These are phyloP conservation scores for Drosophila affinis DNA, from an alignment of 2,888 invertebrate species.

Conservation along the genomic window DNA sequence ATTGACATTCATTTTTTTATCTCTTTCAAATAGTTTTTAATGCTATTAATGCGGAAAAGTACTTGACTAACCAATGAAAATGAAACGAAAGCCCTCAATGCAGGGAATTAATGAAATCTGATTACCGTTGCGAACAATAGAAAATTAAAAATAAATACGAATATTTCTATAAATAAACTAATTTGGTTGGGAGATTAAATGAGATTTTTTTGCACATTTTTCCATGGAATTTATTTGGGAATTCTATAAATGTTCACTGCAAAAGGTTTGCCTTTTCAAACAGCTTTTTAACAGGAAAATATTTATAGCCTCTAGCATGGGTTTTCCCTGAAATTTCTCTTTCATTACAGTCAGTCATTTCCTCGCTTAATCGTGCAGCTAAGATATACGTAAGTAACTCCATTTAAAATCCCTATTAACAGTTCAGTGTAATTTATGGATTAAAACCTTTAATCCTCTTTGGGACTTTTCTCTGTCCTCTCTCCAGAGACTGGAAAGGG, in stretches of 20 bases:
- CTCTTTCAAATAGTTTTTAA: slow-evolving; percentile 23
- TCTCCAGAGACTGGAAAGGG: slow-evolving; percentile 4
- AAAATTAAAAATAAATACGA: not conserved
- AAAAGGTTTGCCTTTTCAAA: not conserved
- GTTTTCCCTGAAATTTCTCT: not conserved
- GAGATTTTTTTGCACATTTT: not conserved
- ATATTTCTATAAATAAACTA: slow-evolving; percentile 9
- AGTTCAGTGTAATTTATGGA: slow-evolving; percentile 12
- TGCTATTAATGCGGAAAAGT: slow-evolving; percentile 26
- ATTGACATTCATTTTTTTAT: slow-evolving; percentile 18
- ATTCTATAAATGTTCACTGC: too few relatives aligned
- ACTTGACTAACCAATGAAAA: slow-evolving; percentile 28
- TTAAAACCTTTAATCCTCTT: not conserved
- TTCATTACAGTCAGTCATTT: not conserved
- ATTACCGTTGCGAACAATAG: slow-evolving; percentile 33
- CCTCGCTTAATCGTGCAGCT: not conserved
- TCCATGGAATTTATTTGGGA: not conserved
- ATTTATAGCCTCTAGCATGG: too few relatives aligned
- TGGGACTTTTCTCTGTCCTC: not conserved
- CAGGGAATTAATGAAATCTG: slow-evolving; percentile 36
- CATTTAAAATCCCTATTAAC: not conserved
- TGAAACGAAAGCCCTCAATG: slow-evolving; percentile 28
- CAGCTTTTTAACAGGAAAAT: too few relatives aligned
- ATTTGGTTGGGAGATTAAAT: slow-evolving; percentile 5
- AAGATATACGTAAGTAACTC: not conserved